A percentile compares a stretch with the other conserved stretches of the same genome.
phyloP scores from a whole-genome alignment of 2,888 invertebrate species.

The Tiphia femorata region DNA sequence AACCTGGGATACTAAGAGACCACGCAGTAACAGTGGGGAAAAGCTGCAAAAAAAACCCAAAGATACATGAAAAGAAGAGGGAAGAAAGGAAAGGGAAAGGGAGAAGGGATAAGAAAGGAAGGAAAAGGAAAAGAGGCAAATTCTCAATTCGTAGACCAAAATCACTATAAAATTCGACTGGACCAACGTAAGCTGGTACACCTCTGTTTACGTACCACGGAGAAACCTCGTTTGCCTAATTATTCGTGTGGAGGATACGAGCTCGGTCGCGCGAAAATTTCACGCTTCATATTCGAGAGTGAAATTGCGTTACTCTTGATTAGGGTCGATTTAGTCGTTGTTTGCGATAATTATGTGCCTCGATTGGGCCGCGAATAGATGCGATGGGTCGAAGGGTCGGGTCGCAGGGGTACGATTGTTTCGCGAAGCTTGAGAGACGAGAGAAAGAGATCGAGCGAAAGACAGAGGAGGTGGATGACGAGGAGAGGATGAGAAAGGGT shows the following conservation, averaged over 20 bases:
- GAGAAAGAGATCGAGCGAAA: not conserved
- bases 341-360: slow-evolving; percentile 44
- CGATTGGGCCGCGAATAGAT: slow-evolving; percentile 21
- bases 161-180: no score
- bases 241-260: not conserved
- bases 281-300: not conserved
- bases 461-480: slow-evolving; percentile 6
- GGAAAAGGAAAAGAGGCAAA: no score
- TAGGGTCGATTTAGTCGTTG: slow-evolving; percentile 47
- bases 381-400: not conserved
- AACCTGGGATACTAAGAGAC: no score
- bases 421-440: not conserved
- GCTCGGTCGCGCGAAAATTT: slow-evolving; percentile 24
- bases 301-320: slow-evolving; percentile 44
- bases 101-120: no score
- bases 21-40: no score
- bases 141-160: no score
- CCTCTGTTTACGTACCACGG: not conserved
- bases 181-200: not conserved
- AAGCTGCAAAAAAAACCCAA: no score
- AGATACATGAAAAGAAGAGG: no score
- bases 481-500: slow-evolving; percentile 8
- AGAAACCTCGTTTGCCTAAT: slow-evolving; percentile 3
- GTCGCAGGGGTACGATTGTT: no score
- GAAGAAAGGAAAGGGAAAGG: no score